Percentiles rank a stretch among this genome's conserved stretches.
Conservation (phyloP, 2,888 invertebrate species). For the Gymnosoma rotundatum region DNA sequence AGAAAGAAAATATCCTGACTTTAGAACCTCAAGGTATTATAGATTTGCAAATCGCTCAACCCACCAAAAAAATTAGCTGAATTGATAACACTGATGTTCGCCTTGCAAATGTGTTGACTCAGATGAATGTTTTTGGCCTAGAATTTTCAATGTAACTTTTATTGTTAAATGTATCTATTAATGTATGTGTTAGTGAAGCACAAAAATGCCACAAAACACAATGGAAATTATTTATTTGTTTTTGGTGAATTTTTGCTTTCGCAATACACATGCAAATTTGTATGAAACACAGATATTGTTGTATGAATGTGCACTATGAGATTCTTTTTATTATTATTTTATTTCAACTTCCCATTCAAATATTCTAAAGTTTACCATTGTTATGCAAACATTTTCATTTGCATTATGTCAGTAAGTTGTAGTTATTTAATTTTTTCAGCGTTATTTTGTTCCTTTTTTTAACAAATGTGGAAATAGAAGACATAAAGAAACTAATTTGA, state of each 20-base stretch:
- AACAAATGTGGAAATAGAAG: constrained; percentile 30
- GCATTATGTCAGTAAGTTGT: constrained; percentile 69
- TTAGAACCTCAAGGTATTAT: neutral
- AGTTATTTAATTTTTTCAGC: constrained; percentile 44
- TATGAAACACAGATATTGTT: neutral
- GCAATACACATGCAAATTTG: constrained; percentile 1
- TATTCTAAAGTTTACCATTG: constrained; percentile 68
- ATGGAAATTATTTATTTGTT: constrained; percentile 69
- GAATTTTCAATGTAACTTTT: constrained; percentile 72
- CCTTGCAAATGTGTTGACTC: constrained; percentile 35
- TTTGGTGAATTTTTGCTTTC: constrained; percentile 29
- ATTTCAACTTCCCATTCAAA: constrained; percentile 56
- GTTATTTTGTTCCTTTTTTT: constrained; percentile 12
- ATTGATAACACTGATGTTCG: constrained; percentile 3
- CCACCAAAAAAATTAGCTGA: neutral
- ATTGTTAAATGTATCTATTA: constrained; percentile 25
- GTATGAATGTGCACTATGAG: constrained; percentile 2
- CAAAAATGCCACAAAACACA: constrained; percentile 68
- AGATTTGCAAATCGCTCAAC: neutral
- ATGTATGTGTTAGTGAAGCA: constrained; percentile 56
- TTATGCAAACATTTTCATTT: constrained; percentile 73
- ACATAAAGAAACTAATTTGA: constrained; percentile 34
- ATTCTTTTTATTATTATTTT: constrained; percentile 63
- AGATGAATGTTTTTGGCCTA: constrained; percentile 68
- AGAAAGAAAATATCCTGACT: too few species aligned